phyloP scores from a whole-genome alignment of 2,888 invertebrate genomes.

The Drosophila colorata region DNA sequence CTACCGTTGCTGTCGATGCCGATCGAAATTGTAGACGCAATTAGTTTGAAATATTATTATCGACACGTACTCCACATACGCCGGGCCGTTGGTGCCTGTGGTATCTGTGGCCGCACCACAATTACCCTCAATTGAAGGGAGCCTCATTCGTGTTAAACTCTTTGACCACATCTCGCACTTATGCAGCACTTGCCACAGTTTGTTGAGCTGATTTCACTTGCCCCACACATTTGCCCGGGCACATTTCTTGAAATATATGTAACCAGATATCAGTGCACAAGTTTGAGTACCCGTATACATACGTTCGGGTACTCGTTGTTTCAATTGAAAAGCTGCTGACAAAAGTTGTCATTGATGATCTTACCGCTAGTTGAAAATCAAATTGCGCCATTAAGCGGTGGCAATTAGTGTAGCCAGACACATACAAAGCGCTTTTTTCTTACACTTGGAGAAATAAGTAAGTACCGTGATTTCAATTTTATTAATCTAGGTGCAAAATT shows the following conservation, averaged over 20 bases:
- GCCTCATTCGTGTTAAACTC: constrained; percentile 78
- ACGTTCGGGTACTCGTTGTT: constrained; percentile 24
- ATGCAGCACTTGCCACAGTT: constrained; percentile 39
- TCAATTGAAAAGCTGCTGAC: constrained; percentile 78
- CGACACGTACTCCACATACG: constrained; percentile 71
- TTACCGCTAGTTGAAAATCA: constrained; percentile 68
- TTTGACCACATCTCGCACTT: constrained; percentile 73
- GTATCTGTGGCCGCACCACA: constrained; percentile 60
- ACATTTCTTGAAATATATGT: constrained; percentile 12
- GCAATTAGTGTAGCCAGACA: constrained; percentile 65
- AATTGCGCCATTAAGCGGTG: constrained; percentile 73
- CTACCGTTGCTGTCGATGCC: constrained; percentile 70
- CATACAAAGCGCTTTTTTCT: neutral
- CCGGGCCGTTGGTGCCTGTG: constrained; percentile 3
- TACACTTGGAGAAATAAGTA: neutral
- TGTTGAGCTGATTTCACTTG: constrained; percentile 62
- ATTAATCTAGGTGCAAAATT: neutral
- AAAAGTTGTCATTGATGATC: constrained; percentile 78
- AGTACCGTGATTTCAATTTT: neutral
- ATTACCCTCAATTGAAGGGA: constrained; percentile 79
- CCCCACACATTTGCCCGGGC: constrained; percentile 1
- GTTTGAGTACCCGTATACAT: neutral
- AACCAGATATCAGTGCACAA: too few species aligned
- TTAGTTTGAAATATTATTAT: constrained; percentile 79
- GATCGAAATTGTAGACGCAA: constrained; percentile 77